Evolutionary conservation across 2,888 invertebrate species (phyloP), one percentile per base, ranked within the genome.

Genomic region (Erebia epiphron): DNA sequence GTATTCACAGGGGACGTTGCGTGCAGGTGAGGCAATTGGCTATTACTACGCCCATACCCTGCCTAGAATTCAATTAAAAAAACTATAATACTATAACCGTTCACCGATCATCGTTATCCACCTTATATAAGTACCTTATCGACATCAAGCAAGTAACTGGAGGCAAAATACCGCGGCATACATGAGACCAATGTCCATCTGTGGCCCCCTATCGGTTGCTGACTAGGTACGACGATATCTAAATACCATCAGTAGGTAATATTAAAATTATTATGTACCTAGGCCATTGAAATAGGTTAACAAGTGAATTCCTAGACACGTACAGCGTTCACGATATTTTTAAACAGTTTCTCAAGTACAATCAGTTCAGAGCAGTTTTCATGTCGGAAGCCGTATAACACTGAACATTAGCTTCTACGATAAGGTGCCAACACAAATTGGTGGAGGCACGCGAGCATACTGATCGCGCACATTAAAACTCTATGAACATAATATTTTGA

Each of bases 361-460:
- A 88, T 86, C 83, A 84, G 84, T 83, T 84, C 79, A 75, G 85
- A 88, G 84, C 85, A 86, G 89, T 88, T 89, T 90, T 88, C 89
- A 88, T 90, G 92, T 91, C 92, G 91, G 92, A 91, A 91, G 88
- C 85, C 81, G 87, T 82, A 89, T 91, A 90, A 92, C 89, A 88
- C 86, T 88, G 86, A 89, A 89, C 90, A 91, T 92, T 91, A 91
- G 89, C 88, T 80, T 79, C 78, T 70, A 79, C 90, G 92, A 92
- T 92, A 92, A 92, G 91, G 87, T 86, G 85, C 82, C 85, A 80
- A 83, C 90, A 85, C 87, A 90, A 92, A 92, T 92, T 89, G 90
- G 83, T 79, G 79, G 71, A 78, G 79, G 80, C 92, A 92, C 92
- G 92, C 92, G 80, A 91, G 78, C 82, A 13, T 41, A 52, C 64